Evolutionary conservation across 1,140 invertebrate genomes (phyloP), one percentile per base, ranked within the genome.

Genomic region (Penaeus vannamei): DNA sequence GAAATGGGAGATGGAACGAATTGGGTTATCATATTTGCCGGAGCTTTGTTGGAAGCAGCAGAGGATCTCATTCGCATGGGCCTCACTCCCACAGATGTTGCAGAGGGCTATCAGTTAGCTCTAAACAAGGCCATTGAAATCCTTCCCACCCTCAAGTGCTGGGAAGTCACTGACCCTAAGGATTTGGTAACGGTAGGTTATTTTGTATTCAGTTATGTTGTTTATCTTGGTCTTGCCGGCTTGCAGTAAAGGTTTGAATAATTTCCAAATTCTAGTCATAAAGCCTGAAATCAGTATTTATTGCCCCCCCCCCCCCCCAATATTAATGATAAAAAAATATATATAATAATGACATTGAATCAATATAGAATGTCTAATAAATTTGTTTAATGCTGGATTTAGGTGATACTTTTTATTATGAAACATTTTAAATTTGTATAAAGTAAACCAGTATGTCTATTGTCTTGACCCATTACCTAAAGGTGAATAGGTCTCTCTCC

Each of bases 1-100:
- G 98, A 99, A 95, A 96, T 99, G 91, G 99, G 99, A 42, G 99
- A 99, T 95, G 98, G 98, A 72, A 99, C 99, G 17, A 99, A 99
- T 93, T 99, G 99, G 94, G 98, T 99, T 2, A 96, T 99, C 60
- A 96, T 99, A 10, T 95, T 99, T 91, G 96, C 97, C 92, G 98
- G 98, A 36, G 96, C 98, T 85, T 94, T 99, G 26, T 93, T 99
- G 10, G 97, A 99, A 93, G 95, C 95, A 86, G 98, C 99, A 5
- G 98, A 98, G 93, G 97, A 98, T 92, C 93, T 99, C 23, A 94
- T 99, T 36, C 95, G 97, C 87, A 94, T 99, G 94, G 99, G 99
- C 90, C 95, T 99, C 19, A 99, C 98, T 66, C 97, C 98, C 1
- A 96, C 97, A 91, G 98, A 99, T 94, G 97, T 99, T 80, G 95